phyloP scores from a whole-genome alignment of 2,113 vertebrate genomes.

The Chrysemys picta region DNA sequence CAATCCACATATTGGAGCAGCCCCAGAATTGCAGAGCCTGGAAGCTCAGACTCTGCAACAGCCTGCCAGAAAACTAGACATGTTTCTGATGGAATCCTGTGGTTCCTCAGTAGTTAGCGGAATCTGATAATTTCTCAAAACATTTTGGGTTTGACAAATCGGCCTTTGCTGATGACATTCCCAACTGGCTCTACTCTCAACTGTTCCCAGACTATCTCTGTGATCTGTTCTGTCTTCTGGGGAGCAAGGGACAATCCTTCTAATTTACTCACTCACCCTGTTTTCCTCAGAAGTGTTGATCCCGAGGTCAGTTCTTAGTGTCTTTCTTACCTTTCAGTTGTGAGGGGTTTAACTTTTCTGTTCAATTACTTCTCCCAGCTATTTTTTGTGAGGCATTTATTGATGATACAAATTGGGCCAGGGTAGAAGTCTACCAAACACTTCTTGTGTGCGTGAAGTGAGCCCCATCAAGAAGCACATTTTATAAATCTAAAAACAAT shows the following conservation, averaged over 20 bases:
- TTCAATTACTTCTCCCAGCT: not conserved
- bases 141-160: not conserved
- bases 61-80: not conserved
- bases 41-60: not conserved
- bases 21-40: not conserved
- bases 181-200: not conserved
- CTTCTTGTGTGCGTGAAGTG: not conserved
- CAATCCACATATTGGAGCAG: not conserved
- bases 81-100: not conserved
- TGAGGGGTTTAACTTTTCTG: not conserved
- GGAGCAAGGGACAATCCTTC: not conserved
- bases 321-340: not conserved
- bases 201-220: not conserved
- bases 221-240: not conserved
- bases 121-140: not conserved
- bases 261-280: not conserved
- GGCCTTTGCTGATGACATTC: not conserved
- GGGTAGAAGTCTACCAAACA: not conserved
- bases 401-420: not conserved
- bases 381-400: not conserved
- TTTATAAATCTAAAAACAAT: not conserved
- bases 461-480: not conserved
- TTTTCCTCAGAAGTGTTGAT: not conserved
- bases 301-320: not conserved
- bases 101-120: not conserved